phyloP scores from a whole-genome alignment of 1,140 invertebrate species.

The Sesamia nonagrioides region DNA sequence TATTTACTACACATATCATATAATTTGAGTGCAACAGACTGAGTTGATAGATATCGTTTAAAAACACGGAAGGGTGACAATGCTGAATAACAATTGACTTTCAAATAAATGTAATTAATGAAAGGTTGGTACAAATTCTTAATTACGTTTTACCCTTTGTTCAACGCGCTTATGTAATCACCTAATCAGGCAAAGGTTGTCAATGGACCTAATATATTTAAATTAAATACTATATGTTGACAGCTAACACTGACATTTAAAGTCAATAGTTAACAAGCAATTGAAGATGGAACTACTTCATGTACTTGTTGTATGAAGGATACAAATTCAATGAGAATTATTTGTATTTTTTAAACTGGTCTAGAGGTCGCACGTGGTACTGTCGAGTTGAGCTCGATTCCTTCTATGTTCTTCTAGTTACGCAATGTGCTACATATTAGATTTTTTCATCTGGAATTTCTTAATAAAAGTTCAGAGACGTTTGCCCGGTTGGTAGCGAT shows the following conservation, averaged over 20 bases:
- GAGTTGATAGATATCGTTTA: too few species aligned
- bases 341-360: conserved; percentile 17
- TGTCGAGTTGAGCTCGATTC: too few species aligned
- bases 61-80: not conserved
- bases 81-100: not conserved
- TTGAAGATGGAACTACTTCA: conserved; percentile 32
- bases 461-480: too few species aligned
- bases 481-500: too few species aligned
- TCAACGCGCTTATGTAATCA: not conserved
- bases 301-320: conserved; percentile 30
- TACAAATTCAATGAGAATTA: conserved; percentile 2
- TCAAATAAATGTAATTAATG: too few species aligned
- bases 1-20: too few species aligned
- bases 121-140: not conserved
- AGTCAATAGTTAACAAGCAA: not conserved
- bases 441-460: too few species aligned
- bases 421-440: too few species aligned
- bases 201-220: conserved; percentile 28
- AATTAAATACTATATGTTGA: conserved; percentile 33
- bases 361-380: too few species aligned
- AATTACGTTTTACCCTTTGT: conserved; percentile 8
- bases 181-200: conserved; percentile 6
- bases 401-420: too few species aligned
- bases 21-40: too few species aligned
- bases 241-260: conserved; percentile 45